phyloP scores from a whole-genome alignment of 2,113 vertebrate genomes.

The Stegastes partitus region DNA sequence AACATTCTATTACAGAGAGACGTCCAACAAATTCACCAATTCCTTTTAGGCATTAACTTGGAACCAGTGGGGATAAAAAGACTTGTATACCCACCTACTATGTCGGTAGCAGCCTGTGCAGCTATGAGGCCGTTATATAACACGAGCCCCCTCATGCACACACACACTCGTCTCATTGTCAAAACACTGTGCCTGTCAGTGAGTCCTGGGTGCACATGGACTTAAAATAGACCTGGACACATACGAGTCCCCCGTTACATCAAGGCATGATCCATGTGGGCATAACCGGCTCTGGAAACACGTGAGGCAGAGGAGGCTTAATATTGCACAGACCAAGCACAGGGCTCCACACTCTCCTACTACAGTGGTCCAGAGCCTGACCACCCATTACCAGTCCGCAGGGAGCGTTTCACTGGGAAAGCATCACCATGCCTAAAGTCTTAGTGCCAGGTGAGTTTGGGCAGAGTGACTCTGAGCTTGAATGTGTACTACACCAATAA shows the following conservation, averaged over 20 bases:
- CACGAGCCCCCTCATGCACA: neutral
- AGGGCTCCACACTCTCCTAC: constrained; percentile 67
- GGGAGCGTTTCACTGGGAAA: constrained; percentile 59
- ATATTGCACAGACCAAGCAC: constrained; percentile 64
- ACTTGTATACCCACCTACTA: neutral
- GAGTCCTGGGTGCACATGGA: constrained; percentile 31
- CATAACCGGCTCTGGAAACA: constrained; percentile 80
- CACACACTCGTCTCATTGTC: constrained; percentile 51
- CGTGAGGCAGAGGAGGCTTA: constrained; percentile 62
- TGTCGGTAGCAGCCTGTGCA: constrained; percentile 9
- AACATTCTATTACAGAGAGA: no score
- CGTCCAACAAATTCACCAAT: neutral
- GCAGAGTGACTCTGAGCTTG: constrained; percentile 13
- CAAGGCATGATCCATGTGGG: constrained; percentile 54
- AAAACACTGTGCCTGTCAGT: constrained; percentile 37
- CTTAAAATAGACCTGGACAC: constrained; percentile 82
- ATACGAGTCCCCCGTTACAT: constrained; percentile 49
- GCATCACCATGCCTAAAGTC: constrained; percentile 84
- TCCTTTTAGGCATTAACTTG: neutral
- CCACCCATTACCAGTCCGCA: constrained; percentile 56
- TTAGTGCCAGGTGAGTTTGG: constrained; percentile 87
- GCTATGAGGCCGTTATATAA: constrained; percentile 56
- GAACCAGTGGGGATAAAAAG: neutral
- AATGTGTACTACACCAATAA: constrained; percentile 1
- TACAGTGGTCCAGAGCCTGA: constrained; percentile 61